Evolutionary conservation across 2,797 vertebrate species (phyloP).

Genomic region (Melanotaenia boesemani): DNA sequence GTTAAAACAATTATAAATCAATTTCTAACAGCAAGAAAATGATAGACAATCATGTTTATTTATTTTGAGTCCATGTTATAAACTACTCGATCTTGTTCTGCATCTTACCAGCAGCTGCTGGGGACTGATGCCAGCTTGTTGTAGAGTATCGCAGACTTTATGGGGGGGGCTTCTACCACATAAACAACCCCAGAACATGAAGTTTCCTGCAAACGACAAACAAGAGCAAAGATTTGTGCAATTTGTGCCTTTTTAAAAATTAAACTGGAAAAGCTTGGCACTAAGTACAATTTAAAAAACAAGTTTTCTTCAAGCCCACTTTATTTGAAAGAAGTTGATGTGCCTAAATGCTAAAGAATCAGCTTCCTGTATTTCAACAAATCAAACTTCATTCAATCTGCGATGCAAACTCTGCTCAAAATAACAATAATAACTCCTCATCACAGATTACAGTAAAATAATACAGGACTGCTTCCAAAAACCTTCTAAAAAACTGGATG

Average conservation of each 20-base stretch:
- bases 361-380: too few relatives aligned
- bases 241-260: too few relatives aligned
- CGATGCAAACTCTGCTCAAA: too few relatives aligned
- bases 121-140: slow-evolving; percentile 90
- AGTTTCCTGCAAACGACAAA: slow-evolving; percentile 85
- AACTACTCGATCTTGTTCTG: background rate
- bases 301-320: background rate
- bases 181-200: slow-evolving; percentile 95
- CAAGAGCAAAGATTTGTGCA: slow-evolving; percentile 9
- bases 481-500: too few relatives aligned
- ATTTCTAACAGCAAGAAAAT: background rate
- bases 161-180: slow-evolving; percentile 88
- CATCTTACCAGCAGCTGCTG: slow-evolving; percentile 91
- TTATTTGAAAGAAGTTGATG: background rate
- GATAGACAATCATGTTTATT: too few relatives aligned
- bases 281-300: background rate
- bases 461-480: too few relatives aligned
- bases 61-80: too few relatives aligned
- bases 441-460: too few relatives aligned
- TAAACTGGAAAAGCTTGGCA: background rate
- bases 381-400: too few relatives aligned
- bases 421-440: too few relatives aligned
- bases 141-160: slow-evolving; percentile 87
- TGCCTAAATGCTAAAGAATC: too few relatives aligned
- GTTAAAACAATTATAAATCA: background rate